These are phyloP conservation scores for Gracilinanus agilis DNA, from an alignment of 2,113 vertebrate genomes.

Conservation along the genomic window DNA sequence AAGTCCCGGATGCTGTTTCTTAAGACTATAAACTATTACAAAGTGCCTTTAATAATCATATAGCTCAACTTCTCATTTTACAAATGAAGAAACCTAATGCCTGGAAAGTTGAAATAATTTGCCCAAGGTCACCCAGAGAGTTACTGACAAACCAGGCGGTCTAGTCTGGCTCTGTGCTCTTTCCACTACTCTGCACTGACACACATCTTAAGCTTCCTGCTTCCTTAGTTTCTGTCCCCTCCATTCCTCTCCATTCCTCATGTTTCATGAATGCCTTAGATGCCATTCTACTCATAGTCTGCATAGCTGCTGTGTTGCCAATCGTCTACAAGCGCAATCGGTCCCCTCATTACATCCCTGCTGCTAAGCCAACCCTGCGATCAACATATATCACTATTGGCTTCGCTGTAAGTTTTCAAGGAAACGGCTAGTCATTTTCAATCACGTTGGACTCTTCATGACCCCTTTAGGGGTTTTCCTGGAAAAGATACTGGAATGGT, in stretches of 20 bases:
- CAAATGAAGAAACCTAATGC: neutral
- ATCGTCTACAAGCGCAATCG: slow-evolving; percentile 17
- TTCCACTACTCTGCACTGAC: slow-evolving; percentile 1
- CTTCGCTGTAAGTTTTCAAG: neutral
- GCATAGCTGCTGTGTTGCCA: neutral
- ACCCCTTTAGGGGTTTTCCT: no score
- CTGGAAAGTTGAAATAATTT: neutral
- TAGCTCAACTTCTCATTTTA: neutral
- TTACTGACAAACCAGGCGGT: neutral
- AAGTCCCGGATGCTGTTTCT: neutral
- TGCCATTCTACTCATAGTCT: slow-evolving; percentile 41
- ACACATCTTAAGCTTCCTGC: neutral
- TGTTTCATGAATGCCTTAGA: slow-evolving; percentile 52
- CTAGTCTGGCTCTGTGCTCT: neutral
- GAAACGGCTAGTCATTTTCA: neutral
- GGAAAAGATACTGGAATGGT: no score
- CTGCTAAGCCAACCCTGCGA: neutral
- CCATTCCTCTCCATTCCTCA: slow-evolving; percentile 22
- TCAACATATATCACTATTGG: neutral
- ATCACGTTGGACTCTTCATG: no score
- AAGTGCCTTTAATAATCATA: neutral
- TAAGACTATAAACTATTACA: neutral
- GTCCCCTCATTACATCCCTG: slow-evolving; percentile 13
- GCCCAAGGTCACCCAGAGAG: neutral
- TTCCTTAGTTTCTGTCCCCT: slow-evolving; percentile 11